Evolutionary conservation across 2,113 vertebrate species (phyloP).

Genomic region (Micronycteris hirsuta): DNA sequence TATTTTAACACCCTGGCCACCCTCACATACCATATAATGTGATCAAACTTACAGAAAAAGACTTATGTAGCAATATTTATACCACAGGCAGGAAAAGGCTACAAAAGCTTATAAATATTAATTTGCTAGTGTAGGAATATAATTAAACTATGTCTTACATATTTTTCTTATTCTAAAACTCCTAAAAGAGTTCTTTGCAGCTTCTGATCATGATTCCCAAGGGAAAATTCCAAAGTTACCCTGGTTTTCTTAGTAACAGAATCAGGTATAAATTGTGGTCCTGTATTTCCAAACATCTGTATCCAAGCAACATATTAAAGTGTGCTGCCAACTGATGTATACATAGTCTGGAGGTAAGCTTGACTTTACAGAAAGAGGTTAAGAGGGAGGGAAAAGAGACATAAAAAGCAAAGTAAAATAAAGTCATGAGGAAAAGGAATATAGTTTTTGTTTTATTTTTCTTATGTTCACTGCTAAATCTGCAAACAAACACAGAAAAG

Average conservation of each 20-base stretch:
- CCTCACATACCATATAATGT: background rate
- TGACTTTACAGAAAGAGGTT: conserved; percentile 20
- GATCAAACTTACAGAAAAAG: conserved; percentile 42
- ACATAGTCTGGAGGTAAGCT: background rate
- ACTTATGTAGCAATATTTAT: conserved; percentile 43
- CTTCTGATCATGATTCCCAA: conserved; percentile 47
- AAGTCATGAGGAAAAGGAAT: background rate
- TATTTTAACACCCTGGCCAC: conserved; percentile 27
- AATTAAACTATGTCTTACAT: conserved; percentile 14
- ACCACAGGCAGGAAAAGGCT: conserved; percentile 31
- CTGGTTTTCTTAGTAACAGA: conserved; percentile 79
- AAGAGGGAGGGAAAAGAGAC: background rate
- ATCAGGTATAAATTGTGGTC: conserved; percentile 72
- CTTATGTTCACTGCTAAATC: background rate
- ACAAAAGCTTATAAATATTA: conserved; percentile 43
- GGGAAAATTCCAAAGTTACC: conserved; percentile 66
- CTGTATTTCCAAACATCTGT: conserved; percentile 71
- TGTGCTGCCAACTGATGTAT: conserved; percentile 39
- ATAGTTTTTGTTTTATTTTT: background rate
- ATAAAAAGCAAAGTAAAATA: background rate
- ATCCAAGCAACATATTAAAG: conserved; percentile 74
- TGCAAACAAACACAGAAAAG: background rate
- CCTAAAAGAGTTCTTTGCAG: conserved; percentile 48
- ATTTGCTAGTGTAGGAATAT: conserved; percentile 7
- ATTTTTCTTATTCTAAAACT: conserved; percentile 13